phyloP scores from a whole-genome alignment of 1,140 invertebrate genomes.

The Nymphalis io region DNA sequence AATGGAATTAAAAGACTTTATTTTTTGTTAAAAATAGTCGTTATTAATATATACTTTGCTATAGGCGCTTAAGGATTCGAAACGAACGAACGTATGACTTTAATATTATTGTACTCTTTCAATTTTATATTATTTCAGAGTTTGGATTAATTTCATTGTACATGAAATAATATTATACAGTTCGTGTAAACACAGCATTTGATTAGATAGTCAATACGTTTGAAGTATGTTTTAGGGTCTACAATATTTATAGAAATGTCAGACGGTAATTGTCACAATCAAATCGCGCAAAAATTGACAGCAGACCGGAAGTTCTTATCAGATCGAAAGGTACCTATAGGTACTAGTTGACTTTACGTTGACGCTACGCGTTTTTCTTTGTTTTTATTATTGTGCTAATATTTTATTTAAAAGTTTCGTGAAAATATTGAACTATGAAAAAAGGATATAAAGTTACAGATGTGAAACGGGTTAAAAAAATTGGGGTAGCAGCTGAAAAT shows the following conservation, averaged over 20 bases:
- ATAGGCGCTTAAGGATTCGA: too few relatives aligned
- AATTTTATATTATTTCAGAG: too few relatives aligned
- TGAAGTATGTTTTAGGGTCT: not conserved
- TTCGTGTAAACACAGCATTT: too few relatives aligned
- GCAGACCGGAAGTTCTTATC: slow-evolving; percentile 22
- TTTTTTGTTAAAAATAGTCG: too few relatives aligned
- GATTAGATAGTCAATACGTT: too few relatives aligned
- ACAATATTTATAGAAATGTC: not conserved
- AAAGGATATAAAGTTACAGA: slow-evolving; percentile 88
- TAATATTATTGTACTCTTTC: too few relatives aligned
- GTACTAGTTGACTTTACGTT: slow-evolving; percentile 9
- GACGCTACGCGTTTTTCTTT: slow-evolving; percentile 37
- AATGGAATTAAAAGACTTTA: too few relatives aligned
- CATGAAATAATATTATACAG: too few relatives aligned
- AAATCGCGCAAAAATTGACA: slow-evolving; percentile 33
- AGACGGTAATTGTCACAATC: not conserved
- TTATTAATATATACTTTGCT: too few relatives aligned
- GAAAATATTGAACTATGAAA: slow-evolving; percentile 68
- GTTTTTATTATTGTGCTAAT: slow-evolving; percentile 45
- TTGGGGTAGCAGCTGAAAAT: slow-evolving; percentile 85
- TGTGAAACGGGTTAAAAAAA: slow-evolving; percentile 83
- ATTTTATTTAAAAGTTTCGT: not conserved
- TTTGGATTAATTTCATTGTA: too few relatives aligned
- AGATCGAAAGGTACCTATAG: slow-evolving; percentile 17
- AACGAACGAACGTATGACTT: too few relatives aligned